Conservation (phyloP, 2,888 invertebrate species). For the Eupithecia abbreviata region DNA sequence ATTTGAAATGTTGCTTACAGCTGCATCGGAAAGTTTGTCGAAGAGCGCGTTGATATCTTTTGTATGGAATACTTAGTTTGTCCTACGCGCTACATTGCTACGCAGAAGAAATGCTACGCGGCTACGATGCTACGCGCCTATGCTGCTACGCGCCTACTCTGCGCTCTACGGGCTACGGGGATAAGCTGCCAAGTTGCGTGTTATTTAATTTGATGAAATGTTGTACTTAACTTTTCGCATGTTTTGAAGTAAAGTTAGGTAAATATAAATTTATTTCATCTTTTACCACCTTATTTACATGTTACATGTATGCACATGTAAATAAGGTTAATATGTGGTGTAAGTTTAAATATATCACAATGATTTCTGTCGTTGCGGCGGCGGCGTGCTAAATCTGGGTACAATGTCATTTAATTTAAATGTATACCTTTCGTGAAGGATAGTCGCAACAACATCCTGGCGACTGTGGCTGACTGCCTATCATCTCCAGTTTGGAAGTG, state of each 20-base stretch:
- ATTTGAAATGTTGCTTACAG: not conserved
- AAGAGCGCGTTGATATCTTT: constrained; percentile 40
- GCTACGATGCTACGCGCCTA: not conserved
- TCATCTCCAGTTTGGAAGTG: no score
- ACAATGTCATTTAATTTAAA: no score
- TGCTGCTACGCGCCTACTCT: not conserved
- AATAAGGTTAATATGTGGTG: no score
- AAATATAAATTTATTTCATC: no score
- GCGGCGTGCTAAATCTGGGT: no score
- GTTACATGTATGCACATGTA: no score
- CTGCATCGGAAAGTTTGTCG: not conserved
- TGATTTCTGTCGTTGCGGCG: no score
- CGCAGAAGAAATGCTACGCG: not conserved
- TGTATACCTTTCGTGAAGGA: no score
- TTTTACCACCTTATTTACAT: no score
- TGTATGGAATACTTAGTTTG: constrained; percentile 25
- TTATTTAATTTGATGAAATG: not conserved
- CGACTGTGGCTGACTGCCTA: no score
- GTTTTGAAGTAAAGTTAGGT: not conserved
- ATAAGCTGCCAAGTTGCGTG: not conserved
- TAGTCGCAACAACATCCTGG: no score
- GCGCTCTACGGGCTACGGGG: not conserved
- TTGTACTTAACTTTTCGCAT: not conserved
- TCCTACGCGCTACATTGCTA: constrained; percentile 12
- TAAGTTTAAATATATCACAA: no score